Evolutionary conservation across 2,888 invertebrate genomes (phyloP).

Genomic region (Tipula vernalis): DNA sequence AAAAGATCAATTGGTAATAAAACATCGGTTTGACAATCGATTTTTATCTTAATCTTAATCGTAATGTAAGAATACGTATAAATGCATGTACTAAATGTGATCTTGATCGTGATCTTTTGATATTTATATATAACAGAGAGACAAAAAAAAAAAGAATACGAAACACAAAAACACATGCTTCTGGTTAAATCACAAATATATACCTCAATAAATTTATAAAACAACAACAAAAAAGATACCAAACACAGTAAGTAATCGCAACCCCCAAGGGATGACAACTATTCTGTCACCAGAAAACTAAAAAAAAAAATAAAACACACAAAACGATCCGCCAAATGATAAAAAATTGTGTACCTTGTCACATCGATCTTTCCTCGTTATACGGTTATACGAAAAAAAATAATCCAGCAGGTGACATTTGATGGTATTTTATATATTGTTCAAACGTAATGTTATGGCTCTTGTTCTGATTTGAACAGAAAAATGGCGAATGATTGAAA

Average conservation of each 20-base stretch:
- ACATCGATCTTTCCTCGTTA: constrained; percentile 5
- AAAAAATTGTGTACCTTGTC: constrained; percentile 8
- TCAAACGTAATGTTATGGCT: background rate
- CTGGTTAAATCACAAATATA: background rate
- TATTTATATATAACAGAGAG: background rate
- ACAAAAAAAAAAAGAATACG: background rate
- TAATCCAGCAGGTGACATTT: constrained; percentile 13
- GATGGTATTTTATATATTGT: constrained; percentile 10
- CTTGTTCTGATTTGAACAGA: background rate
- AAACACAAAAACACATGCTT: constrained; percentile 9
- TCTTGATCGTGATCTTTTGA: background rate
- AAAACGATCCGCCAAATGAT: background rate
- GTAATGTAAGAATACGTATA: background rate
- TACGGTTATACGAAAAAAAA: background rate
- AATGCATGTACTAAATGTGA: background rate
- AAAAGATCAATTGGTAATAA: background rate
- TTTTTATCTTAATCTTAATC: background rate
- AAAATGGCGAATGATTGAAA: background rate
- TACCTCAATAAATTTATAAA: constrained; percentile 9
- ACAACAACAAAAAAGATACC: background rate
- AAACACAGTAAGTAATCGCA: constrained; percentile 5
- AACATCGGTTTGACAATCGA: constrained; percentile 7
- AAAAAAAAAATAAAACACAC: background rate
- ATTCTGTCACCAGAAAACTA: constrained; percentile 7
- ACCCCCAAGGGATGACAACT: constrained; percentile 10